Base-by-base conservation (phyloP, 2,113 vertebrate species). In the Amia ocellicauda region DNA sequence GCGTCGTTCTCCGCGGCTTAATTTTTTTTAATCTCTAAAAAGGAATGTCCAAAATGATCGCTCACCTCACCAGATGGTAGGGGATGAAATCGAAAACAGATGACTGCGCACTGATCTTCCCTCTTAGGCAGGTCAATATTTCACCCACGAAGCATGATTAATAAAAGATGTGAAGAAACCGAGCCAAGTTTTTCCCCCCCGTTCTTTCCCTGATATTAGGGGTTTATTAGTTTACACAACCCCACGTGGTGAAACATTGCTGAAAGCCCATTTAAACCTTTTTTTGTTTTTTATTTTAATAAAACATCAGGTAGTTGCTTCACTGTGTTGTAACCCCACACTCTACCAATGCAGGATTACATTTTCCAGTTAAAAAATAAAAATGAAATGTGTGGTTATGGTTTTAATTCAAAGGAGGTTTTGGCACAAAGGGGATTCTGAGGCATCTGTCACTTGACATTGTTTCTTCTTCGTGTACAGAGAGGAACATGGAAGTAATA, bases 71-170 rank as follows among this genome's bases (percentile, higher is more conserved):
- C 80, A 79, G 80, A 83, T 83, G 75, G 79, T 76, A 65, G 73
- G 68, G 73, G 74, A 70, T 80, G 80, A 87, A 86, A 89, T 86
- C 88, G 85, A 87, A 86, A 85, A 78, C 86, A 89, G 87, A 90
- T 86, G 89, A 88, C 84, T 80, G 77, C 74, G 79, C 71, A 63
- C 67, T 28, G 68, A 75, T 78, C 81, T 68, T 69, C 64, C 78
- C 71, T 40, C 56, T 69, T 66, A 74, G 40, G 52, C 71, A 71
- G 74, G 74, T 58, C 82, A 63, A 80, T 83, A 81, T 88, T 86
- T 89, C 83, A 82, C 75, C 87, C 83, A 75, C 69, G 60, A 81
- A 80, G 81, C 62, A 78, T 85, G 84, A 88, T 85, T 89, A 86
- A 84, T 83, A 85, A 42, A 31, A 82, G 77, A 77, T 69, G 78